These are phyloP conservation scores for Dryobota labecula DNA, from an alignment of 2,888 invertebrate genomes.

Conservation along the genomic window DNA sequence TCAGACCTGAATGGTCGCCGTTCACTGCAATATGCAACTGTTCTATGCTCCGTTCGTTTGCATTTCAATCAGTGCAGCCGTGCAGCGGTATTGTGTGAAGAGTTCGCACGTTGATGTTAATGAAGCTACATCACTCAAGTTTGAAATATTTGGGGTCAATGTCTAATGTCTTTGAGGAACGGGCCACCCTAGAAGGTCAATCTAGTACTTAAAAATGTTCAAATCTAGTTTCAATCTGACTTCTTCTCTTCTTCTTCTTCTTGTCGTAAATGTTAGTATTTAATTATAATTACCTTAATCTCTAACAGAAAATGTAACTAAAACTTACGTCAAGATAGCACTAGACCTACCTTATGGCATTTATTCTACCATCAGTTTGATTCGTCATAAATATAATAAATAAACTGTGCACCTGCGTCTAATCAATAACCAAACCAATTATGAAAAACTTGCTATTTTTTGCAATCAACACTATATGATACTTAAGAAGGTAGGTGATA, in stretches of 20 bases:
- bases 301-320: not conserved
- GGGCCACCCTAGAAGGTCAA: not conserved
- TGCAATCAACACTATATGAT: not conserved
- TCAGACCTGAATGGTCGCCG: constrained; percentile 7
- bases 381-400: not conserved
- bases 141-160: not conserved
- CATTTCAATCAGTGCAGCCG: constrained; percentile 21
- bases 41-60: constrained; percentile 38
- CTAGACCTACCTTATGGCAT: not conserved
- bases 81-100: constrained; percentile 15
- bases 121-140: not conserved
- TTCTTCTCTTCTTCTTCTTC: too few relatives aligned
- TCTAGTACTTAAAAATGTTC: not conserved
- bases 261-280: not conserved
- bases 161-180: not conserved
- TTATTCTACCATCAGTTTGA: not conserved
- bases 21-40: constrained; percentile 40
- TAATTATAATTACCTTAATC: not conserved
- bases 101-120: constrained; percentile 34
- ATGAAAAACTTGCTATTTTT: not conserved
- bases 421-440: not conserved
- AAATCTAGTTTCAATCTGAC: not conserved
- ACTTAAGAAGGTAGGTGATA: not conserved
- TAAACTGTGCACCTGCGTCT: not conserved
- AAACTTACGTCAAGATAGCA: not conserved